Conservation (phyloP, 2,797 vertebrate species). For the Scarus forsteni region DNA sequence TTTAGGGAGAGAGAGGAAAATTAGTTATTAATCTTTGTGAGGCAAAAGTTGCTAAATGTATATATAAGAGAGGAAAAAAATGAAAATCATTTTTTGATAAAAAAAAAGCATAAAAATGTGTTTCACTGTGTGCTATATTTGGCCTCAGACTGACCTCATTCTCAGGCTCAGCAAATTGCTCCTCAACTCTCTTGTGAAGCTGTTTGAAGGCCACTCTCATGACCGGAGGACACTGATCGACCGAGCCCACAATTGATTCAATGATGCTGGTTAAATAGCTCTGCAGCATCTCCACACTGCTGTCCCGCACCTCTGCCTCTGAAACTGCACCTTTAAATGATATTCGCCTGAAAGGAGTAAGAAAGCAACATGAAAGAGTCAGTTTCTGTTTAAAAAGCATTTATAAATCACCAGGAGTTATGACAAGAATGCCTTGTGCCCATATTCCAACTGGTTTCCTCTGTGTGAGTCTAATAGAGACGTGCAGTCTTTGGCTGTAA, state of each 20-base stretch:
- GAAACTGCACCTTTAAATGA: constrained; percentile 85
- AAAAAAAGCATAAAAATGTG: not conserved
- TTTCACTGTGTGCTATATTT: not conserved
- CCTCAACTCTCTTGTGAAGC: constrained; percentile 87
- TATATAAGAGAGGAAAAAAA: constrained; percentile 1
- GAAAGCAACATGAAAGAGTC: constrained; percentile 15
- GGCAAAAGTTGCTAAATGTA: constrained; percentile 2
- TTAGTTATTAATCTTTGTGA: not conserved
- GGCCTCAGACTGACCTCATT: constrained; percentile 84
- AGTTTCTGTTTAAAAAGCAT: constrained; percentile 4
- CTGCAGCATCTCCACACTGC: constrained; percentile 80
- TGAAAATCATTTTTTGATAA: not conserved
- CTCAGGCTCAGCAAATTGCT: constrained; percentile 84
- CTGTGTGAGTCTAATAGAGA: too few species aligned
- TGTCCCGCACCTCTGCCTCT: constrained; percentile 85
- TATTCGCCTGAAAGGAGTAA: constrained; percentile 76
- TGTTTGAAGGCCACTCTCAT: constrained; percentile 91
- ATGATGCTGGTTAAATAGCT: constrained; percentile 80
- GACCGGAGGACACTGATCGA: constrained; percentile 85
- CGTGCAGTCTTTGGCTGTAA: too few species aligned
- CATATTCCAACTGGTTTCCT: too few species aligned
- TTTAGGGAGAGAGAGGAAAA: not conserved
- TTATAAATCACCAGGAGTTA: too few species aligned
- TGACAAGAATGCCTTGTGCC: too few species aligned
- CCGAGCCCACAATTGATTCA: constrained; percentile 78